These are phyloP conservation scores for Rhamnusium bicolor DNA, from an alignment of 2,888 invertebrate genomes.

Conservation along the genomic window DNA sequence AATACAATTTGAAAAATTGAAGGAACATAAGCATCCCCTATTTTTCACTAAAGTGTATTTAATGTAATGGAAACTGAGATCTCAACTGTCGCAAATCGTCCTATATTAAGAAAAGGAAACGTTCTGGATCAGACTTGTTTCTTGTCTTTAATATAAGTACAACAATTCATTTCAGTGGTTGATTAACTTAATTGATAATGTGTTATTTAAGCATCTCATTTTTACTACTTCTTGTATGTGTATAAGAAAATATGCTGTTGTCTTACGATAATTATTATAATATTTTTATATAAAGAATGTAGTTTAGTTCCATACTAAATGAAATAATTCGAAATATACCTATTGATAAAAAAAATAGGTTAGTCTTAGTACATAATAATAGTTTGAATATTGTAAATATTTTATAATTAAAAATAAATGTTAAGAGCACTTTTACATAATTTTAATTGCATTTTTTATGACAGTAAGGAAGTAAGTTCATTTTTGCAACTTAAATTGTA, in stretches of 20 bases:
- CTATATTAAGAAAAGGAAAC: background rate
- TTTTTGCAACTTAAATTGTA: too few species aligned
- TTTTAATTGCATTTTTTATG: background rate
- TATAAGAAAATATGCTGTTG: background rate
- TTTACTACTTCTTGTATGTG: background rate
- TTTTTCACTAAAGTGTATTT: background rate
- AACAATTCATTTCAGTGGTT: background rate
- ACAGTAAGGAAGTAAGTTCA: background rate
- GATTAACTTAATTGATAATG: background rate
- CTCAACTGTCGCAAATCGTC: background rate
- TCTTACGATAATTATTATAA: background rate
- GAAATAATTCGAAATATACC: too few species aligned
- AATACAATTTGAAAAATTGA: background rate
- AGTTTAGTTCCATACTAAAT: background rate
- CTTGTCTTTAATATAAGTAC: background rate
- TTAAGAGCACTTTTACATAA: background rate
- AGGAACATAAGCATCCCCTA: background rate
- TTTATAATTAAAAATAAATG: background rate
- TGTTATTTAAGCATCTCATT: background rate
- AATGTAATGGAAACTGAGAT: background rate
- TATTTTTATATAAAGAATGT: background rate
- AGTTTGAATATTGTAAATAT: background rate
- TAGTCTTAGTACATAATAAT: background rate
- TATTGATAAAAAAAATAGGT: background rate
- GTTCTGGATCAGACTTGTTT: background rate